Evolutionary conservation across 2,888 invertebrate species (phyloP).

Genomic region (Agonopterix alstromeriana): DNA sequence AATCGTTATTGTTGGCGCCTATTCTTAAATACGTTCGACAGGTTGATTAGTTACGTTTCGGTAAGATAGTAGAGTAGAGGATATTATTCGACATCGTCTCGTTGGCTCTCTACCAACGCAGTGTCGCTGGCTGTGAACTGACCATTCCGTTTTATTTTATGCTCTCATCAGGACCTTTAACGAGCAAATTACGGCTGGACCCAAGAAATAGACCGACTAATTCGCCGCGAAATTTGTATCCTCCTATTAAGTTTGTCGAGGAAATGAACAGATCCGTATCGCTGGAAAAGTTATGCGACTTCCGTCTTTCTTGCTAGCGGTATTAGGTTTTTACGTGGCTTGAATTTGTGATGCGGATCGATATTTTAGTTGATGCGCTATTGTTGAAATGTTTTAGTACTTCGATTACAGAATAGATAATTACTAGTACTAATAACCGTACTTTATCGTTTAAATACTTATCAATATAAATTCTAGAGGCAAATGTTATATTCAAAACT

Average conservation of each 20-base stretch:
- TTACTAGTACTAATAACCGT: too few species aligned
- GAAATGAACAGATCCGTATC: neutral
- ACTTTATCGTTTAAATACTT: too few species aligned
- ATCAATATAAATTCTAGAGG: too few species aligned
- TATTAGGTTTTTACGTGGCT: too few species aligned
- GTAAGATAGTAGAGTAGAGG: conserved; percentile 2
- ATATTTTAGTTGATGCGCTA: too few species aligned
- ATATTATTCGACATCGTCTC: conserved; percentile 23
- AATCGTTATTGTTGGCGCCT: conserved; percentile 7
- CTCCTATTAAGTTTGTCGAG: neutral
- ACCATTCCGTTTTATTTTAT: conserved; percentile 67
- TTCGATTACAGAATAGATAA: too few species aligned
- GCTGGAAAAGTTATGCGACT: too few species aligned
- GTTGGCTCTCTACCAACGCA: conserved; percentile 63
- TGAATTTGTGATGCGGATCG: too few species aligned
- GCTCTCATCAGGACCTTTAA: conserved; percentile 61
- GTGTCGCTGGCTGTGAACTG: conserved; percentile 48
- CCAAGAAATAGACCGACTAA: conserved; percentile 20
- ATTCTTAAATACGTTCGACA: conserved; percentile 14
- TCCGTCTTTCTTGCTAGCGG: too few species aligned
- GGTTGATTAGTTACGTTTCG: conserved; percentile 10
- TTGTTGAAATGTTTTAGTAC: too few species aligned
- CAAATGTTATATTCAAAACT: too few species aligned
- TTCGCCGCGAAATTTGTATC: conserved; percentile 8
- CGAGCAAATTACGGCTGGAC: conserved; percentile 37